Base-by-base conservation (phyloP, 2,113 vertebrate genomes). In the Paramormyrops kingsleyae region DNA sequence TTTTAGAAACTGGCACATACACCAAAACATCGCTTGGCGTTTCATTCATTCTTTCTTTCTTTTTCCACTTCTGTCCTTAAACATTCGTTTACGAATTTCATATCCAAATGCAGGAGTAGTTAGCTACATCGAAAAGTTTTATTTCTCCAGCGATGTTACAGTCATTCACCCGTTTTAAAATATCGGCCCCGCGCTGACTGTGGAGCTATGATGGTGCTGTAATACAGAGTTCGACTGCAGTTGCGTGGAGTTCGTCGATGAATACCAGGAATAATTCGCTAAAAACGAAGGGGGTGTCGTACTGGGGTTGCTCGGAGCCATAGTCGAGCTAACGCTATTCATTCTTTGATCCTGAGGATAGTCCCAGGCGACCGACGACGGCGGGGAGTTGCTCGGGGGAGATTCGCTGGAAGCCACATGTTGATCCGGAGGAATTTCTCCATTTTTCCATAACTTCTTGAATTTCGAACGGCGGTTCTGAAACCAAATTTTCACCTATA, bases 361-460 rank as follows among this genome's bases (percentile, higher is more conserved):
- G 95, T 99, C 98, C 98, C 98, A 99, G 89, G 95, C 93, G 0
- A 94, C 90, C 90, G 95, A 94, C 83, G 94, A 93, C 0, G 97
- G 96, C 1, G 98, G 97, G 9, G 98, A 97, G 39, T 94, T 91
- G 90, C 97, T 97, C 0, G 97, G 95, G 0, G 98, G 97, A 46
- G 98, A 98, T 52, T 97, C 95, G 85, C 96, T 96, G 92, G 96
- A 94, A 50, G 95, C 96, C 0, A 96, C 96, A 21, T 96, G 96
- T 89, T 97, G 97, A 66, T 99, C 98, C 0, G 96, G 95, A 1
- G 97, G 97, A 77, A 99, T 96, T 95, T 99, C 98, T 47, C 98
- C 98, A 93, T 96, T 98, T 91, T 99, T 99, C 98, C 98, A 99
- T 96, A 99, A 96, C 94, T 99, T 99, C 95, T 99, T 99, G 93